phyloP scores from a whole-genome alignment of 2,888 invertebrate species.

The Nymphalis polychloros region DNA sequence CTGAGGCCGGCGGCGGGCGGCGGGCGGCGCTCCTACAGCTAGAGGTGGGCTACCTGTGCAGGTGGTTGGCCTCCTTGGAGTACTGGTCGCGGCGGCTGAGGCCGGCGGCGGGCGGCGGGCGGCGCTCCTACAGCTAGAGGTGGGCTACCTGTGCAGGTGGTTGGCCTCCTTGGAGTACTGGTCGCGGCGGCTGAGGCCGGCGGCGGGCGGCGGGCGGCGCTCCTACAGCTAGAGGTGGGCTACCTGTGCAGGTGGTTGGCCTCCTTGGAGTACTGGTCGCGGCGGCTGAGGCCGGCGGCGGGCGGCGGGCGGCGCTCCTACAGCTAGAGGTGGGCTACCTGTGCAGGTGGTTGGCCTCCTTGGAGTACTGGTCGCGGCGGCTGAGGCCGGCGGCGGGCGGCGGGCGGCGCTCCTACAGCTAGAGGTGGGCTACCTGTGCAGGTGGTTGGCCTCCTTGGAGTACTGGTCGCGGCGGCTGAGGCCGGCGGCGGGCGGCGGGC shows the following conservation, averaged over 20 bases:
- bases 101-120: constrained; percentile 83
- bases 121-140: too few relatives aligned
- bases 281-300: constrained; percentile 89
- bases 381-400: constrained; percentile 87
- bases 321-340: too few relatives aligned
- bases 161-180: constrained; percentile 96
- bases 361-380: constrained; percentile 94
- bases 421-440: too few relatives aligned
- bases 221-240: too few relatives aligned
- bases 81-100: constrained; percentile 95
- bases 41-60: too few relatives aligned
- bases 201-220: constrained; percentile 77
- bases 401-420: constrained; percentile 71
- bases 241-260: constrained; percentile 94
- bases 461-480: constrained; percentile 95
- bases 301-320: constrained; percentile 75
- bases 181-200: constrained; percentile 93
- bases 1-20: constrained; percentile 87
- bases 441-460: constrained; percentile 95
- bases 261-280: constrained; percentile 96
- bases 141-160: too few relatives aligned
- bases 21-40: constrained; percentile 71
- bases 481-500: constrained; percentile 83
- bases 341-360: constrained; percentile 95
- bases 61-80: constrained; percentile 95